These are phyloP conservation scores for Haliclona indistincta DNA, from an alignment of 37 sponge, comb jelly and placozoan species.

Conservation along the genomic window DNA sequence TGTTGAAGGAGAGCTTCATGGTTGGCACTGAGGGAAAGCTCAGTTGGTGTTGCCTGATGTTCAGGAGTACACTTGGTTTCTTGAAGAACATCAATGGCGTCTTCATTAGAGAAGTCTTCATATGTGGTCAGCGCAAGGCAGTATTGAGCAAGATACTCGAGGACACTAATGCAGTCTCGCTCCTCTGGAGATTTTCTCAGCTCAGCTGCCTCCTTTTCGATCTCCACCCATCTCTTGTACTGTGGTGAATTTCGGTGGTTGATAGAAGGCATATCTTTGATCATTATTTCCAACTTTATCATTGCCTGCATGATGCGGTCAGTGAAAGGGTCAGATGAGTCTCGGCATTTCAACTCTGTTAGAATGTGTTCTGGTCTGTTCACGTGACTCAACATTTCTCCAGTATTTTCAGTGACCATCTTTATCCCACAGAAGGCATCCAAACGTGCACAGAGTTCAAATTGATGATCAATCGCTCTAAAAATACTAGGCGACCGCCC, in stretches of 20 bases:
- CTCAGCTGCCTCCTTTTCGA: slow-evolving; percentile 16
- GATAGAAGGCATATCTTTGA: not conserved
- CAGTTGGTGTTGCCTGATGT: not conserved
- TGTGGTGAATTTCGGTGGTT: not conserved
- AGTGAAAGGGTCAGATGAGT: slow-evolving; percentile 23
- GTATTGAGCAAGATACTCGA: slow-evolving; percentile 20
- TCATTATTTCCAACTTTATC: slow-evolving; percentile 8
- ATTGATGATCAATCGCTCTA: slow-evolving; percentile 36
- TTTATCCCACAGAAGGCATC: slow-evolving; percentile 63
- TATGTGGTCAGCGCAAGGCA: slow-evolving; percentile 32
- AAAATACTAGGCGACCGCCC: not conserved
- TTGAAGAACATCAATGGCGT: slow-evolving; percentile 45
- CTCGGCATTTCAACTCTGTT: slow-evolving; percentile 6
- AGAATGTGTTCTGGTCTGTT: slow-evolving; percentile 10
- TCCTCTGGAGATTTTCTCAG: not conserved
- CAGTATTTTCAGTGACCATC: slow-evolving; percentile 12
- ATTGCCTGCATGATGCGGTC: not conserved
- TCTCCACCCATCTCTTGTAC: slow-evolving; percentile 34
- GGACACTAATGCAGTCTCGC: slow-evolving; percentile 22
- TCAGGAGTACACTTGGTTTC: not conserved
- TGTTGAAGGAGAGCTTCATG: not conserved
- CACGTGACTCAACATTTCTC: slow-evolving; percentile 23
- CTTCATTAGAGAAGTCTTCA: slow-evolving; percentile 32
- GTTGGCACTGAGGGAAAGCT: slow-evolving; percentile 3
- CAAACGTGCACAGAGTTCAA: slow-evolving; percentile 55